Evolutionary conservation across 2,797 vertebrate genomes (phyloP).

Genomic region (Microctenopoma steveboyesi): DNA sequence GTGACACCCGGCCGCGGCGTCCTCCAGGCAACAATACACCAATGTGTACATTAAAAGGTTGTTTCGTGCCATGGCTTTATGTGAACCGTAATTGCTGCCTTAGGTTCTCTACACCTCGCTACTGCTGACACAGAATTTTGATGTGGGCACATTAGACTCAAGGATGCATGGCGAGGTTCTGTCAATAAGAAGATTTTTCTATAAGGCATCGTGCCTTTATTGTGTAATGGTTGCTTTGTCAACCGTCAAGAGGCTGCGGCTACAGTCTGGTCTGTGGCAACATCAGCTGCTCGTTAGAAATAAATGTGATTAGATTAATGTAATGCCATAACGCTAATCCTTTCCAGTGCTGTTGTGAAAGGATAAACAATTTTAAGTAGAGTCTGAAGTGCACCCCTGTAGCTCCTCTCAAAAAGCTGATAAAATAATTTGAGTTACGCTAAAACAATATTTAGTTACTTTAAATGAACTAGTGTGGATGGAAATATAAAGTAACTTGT

Average conservation of each 20-base stretch:
- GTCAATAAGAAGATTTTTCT: slow-evolving; percentile 42
- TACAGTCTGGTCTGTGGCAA: background rate
- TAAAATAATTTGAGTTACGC: background rate
- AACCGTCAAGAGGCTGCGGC: too few relatives aligned
- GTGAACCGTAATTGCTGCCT: slow-evolving; percentile 55
- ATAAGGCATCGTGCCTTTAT: slow-evolving; percentile 1
- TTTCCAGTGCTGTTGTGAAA: too few relatives aligned
- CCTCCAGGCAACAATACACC: slow-evolving; percentile 19
- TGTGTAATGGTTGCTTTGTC: slow-evolving; percentile 1
- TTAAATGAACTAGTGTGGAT: slow-evolving; percentile 23
- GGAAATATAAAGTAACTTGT: slow-evolving; percentile 12
- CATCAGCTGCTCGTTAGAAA: background rate
- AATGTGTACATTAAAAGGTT: slow-evolving; percentile 5
- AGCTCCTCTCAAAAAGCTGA: too few relatives aligned
- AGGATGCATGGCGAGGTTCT: slow-evolving; percentile 50
- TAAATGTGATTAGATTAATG: background rate
- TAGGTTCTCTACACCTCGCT: slow-evolving; percentile 26
- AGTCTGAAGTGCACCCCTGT: background rate
- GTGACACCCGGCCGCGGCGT: slow-evolving; percentile 3
- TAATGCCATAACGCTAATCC: too few relatives aligned
- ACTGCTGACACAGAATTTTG: slow-evolving; percentile 58
- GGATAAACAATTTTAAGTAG: background rate
- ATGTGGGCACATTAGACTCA: slow-evolving; percentile 9
- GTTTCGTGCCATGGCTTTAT: slow-evolving; percentile 47
- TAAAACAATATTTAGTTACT: slow-evolving; percentile 4